Base-by-base conservation (phyloP, 2,888 invertebrate species). In the Ectemnius cavifrons region DNA sequence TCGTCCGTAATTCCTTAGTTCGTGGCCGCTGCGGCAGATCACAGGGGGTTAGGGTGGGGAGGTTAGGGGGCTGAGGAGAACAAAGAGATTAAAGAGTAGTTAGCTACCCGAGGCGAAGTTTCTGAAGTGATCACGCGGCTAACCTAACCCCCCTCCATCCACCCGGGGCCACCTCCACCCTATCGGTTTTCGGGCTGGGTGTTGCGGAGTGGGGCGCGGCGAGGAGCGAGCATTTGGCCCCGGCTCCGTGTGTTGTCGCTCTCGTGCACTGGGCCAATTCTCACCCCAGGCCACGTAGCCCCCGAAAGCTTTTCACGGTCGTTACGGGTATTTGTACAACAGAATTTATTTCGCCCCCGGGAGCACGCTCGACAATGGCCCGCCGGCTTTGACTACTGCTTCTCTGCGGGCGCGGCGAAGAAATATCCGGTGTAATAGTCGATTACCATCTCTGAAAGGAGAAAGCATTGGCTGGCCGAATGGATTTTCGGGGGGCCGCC, bases 381-480 rank as follows among this genome's bases (percentile, higher is more conserved):
- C 69, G 59, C 71, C 71, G 37, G 37, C 37, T 37, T 37, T 37
- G 37, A 37, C 37, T 37, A 11, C 37, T 37, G 37, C 37, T 37
- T 37, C 37, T 37, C 37, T 37, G 37, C 37, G 37, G 37, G 37
- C 67, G 64, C 63, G 61, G 74, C 66, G 73, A 70, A 79, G 63
- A 85, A 81, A 80, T 82, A 84, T 83, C 80, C 79, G 73, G 71
- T 72, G 75, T 81, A 78, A 84, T 86, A 86, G 87, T 87, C 86
- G 86, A 87, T 87, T 86, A 86, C 78, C 77, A 62, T 75, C 75
- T 73, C 71, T 84, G 84, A 87, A 86, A 85, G 80, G 82, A 80
- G 75, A 74, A 84, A 84, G 78, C 79, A 77, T 64, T 76, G n/a
- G 49, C 14, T 64, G 58, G 59, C 23, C 60, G 70, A 61, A 61